phyloP scores from a whole-genome alignment of 1,140 invertebrate genomes.

The Reticulitermes speratus region DNA sequence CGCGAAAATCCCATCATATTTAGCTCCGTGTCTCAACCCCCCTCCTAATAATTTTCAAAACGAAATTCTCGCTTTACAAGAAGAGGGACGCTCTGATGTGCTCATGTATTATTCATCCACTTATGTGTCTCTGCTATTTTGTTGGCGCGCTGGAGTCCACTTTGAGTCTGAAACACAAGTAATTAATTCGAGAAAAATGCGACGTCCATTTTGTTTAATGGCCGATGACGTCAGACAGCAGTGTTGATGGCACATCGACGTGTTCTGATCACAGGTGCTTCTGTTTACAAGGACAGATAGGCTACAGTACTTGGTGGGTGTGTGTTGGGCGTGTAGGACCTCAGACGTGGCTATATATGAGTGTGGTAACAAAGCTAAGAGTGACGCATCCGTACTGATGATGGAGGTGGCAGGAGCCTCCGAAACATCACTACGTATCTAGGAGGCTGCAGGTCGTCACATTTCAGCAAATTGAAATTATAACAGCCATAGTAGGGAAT shows the following conservation, averaged over 20 bases:
- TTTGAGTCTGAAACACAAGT: neutral
- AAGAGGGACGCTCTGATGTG: conserved; percentile 22
- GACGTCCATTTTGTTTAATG: conserved; percentile 13
- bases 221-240: neutral
- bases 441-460: too few species aligned
- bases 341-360: too few species aligned
- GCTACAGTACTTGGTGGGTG: too few species aligned
- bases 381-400: too few species aligned
- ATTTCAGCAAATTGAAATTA: too few species aligned
- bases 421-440: too few species aligned
- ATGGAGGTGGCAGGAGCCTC: too few species aligned
- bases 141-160: neutral
- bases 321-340: too few species aligned
- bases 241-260: neutral
- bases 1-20: conserved; percentile 31
- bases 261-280: too few species aligned
- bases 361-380: too few species aligned
- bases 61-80: conserved; percentile 26
- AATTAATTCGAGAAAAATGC: conserved; percentile 10
- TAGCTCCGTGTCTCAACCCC: conserved; percentile 22
- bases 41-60: conserved; percentile 30
- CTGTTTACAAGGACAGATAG: too few species aligned
- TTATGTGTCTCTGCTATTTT: conserved; percentile 20
- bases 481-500: too few species aligned
- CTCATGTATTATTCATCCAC: conserved; percentile 30